Evolutionary conservation across 2,113 vertebrate genomes (phyloP).

Genomic region (Lagenorhynchus albirostris): DNA sequence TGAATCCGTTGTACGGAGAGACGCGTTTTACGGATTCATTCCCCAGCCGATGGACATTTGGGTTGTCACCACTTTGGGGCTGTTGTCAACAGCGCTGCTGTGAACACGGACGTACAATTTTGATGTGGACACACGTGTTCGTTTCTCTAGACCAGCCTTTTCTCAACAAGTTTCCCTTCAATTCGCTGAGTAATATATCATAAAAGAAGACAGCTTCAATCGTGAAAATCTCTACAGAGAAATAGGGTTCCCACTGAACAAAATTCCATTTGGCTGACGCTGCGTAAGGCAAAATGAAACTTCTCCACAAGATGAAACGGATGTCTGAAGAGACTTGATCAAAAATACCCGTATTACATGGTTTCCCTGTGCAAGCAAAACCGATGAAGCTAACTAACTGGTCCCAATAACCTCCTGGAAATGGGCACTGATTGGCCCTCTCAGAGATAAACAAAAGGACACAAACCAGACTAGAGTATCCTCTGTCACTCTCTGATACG

Average conservation of each 20-base stretch:
- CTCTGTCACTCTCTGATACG: neutral
- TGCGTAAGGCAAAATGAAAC: too few relatives aligned
- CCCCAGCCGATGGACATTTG: rapidly evolving
- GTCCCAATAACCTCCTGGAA: neutral
- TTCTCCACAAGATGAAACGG: neutral
- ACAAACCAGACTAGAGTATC: rapidly evolving
- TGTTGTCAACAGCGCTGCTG: rapidly evolving
- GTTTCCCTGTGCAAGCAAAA: neutral
- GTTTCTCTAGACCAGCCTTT: neutral
- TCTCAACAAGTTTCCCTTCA: too few relatives aligned
- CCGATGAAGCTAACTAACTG: neutral
- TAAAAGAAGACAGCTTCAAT: rapidly evolving
- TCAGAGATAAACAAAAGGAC: rapidly evolving
- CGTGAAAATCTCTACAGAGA: rapidly evolving
- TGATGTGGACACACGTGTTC: rapidly evolving
- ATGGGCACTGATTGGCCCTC: neutral
- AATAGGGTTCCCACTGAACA: rapidly evolving
- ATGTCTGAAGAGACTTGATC: rapidly evolving
- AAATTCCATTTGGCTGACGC: rapidly evolving
- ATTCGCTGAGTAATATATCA: rapidly evolving
- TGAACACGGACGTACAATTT: rapidly evolving
- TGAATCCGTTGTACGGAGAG: rapidly evolving
- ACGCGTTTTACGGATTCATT: rapidly evolving
- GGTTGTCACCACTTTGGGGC: rapidly evolving
- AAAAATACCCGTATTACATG: rapidly evolving